Evolutionary conservation across 2,113 vertebrate genomes (phyloP).

Genomic region (Corvus hawaiiensis): DNA sequence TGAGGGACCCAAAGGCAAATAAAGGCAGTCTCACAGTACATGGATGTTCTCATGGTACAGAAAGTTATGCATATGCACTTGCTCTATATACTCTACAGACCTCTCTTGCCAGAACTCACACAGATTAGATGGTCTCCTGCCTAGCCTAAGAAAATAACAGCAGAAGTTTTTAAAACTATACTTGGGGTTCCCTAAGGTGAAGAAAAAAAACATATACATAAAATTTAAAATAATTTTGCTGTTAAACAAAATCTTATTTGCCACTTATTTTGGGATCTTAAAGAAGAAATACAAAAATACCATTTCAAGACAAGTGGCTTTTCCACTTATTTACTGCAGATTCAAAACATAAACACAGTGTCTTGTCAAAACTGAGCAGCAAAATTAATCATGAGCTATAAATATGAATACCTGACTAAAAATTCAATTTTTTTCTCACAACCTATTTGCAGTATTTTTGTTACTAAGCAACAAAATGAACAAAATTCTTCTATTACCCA

Average conservation of each 20-base stretch:
- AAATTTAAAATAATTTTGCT: not conserved
- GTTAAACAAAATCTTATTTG: not conserved
- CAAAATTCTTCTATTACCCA: slow-evolving; percentile 54
- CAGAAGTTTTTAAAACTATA: not conserved
- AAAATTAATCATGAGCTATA: slow-evolving; percentile 14
- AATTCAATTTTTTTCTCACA: not conserved
- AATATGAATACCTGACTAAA: slow-evolving; percentile 10
- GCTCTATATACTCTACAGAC: not conserved
- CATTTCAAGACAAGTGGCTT: not conserved
- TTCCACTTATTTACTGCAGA: not conserved
- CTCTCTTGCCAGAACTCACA: not conserved
- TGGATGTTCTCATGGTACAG: not conserved
- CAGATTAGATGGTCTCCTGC: not conserved
- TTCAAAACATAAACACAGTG: not conserved
- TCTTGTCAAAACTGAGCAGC: not conserved
- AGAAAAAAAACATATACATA: not conserved
- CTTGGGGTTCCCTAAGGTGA: not conserved
- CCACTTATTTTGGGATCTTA: not conserved
- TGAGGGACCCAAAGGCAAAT: not conserved
- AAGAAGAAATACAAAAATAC: not conserved
- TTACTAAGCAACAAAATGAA: slow-evolving; percentile 72
- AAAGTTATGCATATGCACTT: not conserved
- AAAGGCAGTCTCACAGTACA: not conserved
- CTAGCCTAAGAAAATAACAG: not conserved
- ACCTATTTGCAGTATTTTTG: slow-evolving; percentile 41